phyloP scores from a whole-genome alignment of 2,888 invertebrate genomes.

The Cerastis leucographa region DNA sequence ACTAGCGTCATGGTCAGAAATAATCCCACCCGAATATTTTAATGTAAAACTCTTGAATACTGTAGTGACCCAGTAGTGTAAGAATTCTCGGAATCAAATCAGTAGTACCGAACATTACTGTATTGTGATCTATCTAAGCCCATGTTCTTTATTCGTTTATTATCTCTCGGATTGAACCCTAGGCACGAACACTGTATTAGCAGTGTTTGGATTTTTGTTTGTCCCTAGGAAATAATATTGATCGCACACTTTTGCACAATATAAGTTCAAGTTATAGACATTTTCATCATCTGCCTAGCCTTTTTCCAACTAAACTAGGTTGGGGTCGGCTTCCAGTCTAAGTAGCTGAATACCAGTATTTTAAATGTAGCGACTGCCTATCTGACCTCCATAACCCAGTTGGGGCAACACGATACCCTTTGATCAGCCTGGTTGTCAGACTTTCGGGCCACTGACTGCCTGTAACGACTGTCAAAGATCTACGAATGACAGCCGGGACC shows the following conservation, averaged over 20 bases:
- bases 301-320: too few species aligned
- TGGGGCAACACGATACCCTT: too few species aligned
- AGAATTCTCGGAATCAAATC: not conserved
- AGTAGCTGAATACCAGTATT: too few species aligned
- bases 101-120: not conserved
- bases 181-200: constrained; percentile 35
- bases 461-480: too few species aligned
- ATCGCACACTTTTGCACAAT: not conserved
- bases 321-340: too few species aligned
- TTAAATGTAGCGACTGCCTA: too few species aligned
- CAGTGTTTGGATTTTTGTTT: constrained; percentile 20
- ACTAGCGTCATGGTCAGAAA: not conserved
- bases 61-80: not conserved
- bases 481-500: too few species aligned
- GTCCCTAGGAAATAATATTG: not conserved
- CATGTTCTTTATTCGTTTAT: constrained; percentile 16
- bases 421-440: too few species aligned
- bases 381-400: too few species aligned
- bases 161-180: constrained; percentile 22
- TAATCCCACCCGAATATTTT: not conserved
- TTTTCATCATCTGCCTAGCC: too few species aligned
- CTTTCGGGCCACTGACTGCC: too few species aligned
- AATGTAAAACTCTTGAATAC: not conserved
- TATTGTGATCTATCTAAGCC: constrained; percentile 4
- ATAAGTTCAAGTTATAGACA: not conserved